A percentile compares a stretch with the other conserved stretches of the same genome.
Evolutionary conservation across 2,113 vertebrate genomes (phyloP).

Genomic region (Anser cygnoides): DNA sequence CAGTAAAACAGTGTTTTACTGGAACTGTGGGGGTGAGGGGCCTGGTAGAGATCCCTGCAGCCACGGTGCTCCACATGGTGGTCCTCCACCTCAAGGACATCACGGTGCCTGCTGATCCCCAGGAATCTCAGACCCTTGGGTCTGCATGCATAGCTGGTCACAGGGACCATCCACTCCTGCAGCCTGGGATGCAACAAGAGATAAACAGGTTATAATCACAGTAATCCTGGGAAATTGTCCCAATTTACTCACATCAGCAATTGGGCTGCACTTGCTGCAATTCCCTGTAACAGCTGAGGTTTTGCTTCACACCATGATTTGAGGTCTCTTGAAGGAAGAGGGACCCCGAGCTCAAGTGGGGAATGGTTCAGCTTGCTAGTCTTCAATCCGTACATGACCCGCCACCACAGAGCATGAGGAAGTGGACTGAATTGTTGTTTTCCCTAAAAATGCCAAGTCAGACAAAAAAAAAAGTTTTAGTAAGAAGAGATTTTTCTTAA

Average conservation of each 20-base stretch:
- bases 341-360: not conserved
- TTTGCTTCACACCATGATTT: not conserved
- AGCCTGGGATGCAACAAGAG: not conserved
- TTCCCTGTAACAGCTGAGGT: not conserved
- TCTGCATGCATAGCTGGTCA: not conserved
- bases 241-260: not conserved
- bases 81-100: not conserved
- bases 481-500: not conserved
- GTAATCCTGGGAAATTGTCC: slow-evolving; percentile 27
- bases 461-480: not conserved
- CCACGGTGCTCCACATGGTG: fast-evolving
- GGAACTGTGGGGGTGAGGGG: not conserved
- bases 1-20: not conserved
- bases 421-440: not conserved
- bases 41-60: not conserved
- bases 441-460: not conserved
- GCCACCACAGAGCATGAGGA: fast-evolving
- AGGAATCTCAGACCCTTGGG: not conserved
- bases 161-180: not conserved
- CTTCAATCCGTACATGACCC: not conserved
- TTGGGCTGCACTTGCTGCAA: not conserved
- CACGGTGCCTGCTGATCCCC: not conserved
- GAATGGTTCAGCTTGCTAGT: not conserved
- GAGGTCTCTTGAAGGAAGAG: not conserved
- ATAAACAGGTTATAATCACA: not conserved